phyloP scores from a whole-genome alignment of 2,113 vertebrate genomes.

The Orthonyx spaldingii region DNA sequence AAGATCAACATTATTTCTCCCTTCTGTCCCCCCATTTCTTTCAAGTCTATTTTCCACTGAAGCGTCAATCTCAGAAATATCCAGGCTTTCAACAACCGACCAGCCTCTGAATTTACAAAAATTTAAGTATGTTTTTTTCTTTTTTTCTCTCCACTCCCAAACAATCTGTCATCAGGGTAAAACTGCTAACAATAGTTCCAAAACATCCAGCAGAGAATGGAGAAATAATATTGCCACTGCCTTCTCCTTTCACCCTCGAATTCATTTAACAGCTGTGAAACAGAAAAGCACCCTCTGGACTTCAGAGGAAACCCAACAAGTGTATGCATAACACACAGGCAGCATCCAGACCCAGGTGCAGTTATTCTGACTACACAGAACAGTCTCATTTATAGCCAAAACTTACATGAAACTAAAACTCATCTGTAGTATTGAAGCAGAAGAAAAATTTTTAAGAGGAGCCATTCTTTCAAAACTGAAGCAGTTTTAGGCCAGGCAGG shows the following conservation, averaged over 20 bases:
- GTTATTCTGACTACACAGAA: background rate
- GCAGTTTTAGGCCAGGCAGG: accelerated
- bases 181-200: background rate
- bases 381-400: background rate
- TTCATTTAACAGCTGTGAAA: background rate
- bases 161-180: background rate
- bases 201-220: background rate
- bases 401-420: background rate
- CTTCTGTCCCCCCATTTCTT: background rate
- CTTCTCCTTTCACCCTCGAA: background rate
- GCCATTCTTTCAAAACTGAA: background rate
- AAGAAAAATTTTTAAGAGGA: background rate
- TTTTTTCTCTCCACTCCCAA: background rate
- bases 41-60: background rate
- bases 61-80: background rate
- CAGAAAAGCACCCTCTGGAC: background rate
- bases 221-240: background rate
- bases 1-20: background rate
- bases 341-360: background rate
- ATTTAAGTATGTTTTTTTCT: accelerated
- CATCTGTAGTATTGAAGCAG: background rate
- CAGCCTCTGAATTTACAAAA: background rate
- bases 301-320: background rate
- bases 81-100: background rate
- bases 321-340: background rate